phyloP scores from a whole-genome alignment of 2,888 invertebrate genomes.

The Brenthis hecate region DNA sequence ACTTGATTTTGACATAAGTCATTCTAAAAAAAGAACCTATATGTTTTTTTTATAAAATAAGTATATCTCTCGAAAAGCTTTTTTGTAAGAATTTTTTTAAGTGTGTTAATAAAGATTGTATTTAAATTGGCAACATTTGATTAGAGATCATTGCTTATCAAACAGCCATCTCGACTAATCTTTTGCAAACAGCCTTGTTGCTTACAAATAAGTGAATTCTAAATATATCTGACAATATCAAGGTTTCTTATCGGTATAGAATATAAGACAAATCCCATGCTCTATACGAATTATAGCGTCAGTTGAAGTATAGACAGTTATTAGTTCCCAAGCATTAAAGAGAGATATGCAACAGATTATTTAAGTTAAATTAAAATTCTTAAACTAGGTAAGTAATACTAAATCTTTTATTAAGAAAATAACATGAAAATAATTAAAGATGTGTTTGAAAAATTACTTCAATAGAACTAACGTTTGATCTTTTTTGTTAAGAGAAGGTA shows the following conservation, averaged over 20 bases:
- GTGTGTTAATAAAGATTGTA: background rate
- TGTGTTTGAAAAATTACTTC: no score
- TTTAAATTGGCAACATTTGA: background rate
- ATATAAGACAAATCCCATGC: conserved; percentile 33
- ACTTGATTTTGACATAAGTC: no score
- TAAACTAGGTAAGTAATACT: conserved; percentile 37
- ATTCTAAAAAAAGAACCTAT: no score
- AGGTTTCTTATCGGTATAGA: conserved; percentile 17
- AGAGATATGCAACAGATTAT: conserved; percentile 27
- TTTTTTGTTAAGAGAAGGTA: no score
- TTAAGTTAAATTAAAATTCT: conserved; percentile 33
- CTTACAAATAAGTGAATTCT: conserved; percentile 4
- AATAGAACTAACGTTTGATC: no score
- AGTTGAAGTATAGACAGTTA: conserved; percentile 33
- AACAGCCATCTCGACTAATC: conserved; percentile 21
- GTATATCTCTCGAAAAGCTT: no score
- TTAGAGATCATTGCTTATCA: background rate
- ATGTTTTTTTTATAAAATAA: no score
- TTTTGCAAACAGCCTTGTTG: conserved; percentile 13
- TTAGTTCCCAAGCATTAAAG: conserved; percentile 32
- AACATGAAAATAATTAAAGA: no score
- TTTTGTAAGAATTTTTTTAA: no score
- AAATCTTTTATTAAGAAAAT: background rate
- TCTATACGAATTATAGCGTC: conserved; percentile 33
- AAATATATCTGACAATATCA: conserved; percentile 23